Percentiles rank a stretch among this genome's conserved stretches.
Conservation (phyloP, 2,113 vertebrate genomes). For the Notarius quadriscutis region DNA sequence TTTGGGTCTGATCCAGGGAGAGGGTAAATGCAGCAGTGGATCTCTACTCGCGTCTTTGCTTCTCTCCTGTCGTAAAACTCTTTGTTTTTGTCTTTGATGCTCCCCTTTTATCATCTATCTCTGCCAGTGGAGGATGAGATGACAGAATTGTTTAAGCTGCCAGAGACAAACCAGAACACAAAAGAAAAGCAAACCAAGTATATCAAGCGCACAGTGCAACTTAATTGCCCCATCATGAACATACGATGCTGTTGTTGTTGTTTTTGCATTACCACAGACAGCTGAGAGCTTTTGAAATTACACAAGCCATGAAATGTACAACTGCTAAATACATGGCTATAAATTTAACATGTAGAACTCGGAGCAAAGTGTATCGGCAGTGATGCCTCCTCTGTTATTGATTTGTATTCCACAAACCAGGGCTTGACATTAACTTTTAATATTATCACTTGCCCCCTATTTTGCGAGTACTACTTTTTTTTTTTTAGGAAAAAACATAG, state of each 20-base stretch:
- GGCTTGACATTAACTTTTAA: too few species aligned
- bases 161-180: slow-evolving; percentile 15
- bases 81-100: neutral
- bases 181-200: slow-evolving; percentile 5
- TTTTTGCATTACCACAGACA: slow-evolving; percentile 11
- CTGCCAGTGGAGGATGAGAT: neutral
- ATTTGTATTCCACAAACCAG: neutral
- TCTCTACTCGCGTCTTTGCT: neutral
- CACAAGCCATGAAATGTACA: neutral
- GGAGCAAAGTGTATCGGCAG: neutral
- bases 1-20: neutral
- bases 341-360: neutral
- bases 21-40: neutral
- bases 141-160: slow-evolving; percentile 21
- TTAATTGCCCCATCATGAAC: slow-evolving; percentile 20
- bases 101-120: slow-evolving; percentile 22
- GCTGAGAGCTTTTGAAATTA: neutral
- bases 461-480: too few species aligned
- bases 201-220: neutral
- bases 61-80: neutral
- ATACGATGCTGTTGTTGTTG: neutral
- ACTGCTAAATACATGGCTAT: neutral
- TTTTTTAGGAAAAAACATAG: too few species aligned
- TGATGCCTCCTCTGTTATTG: neutral
- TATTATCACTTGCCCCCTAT: too few species aligned